phyloP scores from a whole-genome alignment of 2,888 invertebrate species.

The Tachystola acroxantha region DNA sequence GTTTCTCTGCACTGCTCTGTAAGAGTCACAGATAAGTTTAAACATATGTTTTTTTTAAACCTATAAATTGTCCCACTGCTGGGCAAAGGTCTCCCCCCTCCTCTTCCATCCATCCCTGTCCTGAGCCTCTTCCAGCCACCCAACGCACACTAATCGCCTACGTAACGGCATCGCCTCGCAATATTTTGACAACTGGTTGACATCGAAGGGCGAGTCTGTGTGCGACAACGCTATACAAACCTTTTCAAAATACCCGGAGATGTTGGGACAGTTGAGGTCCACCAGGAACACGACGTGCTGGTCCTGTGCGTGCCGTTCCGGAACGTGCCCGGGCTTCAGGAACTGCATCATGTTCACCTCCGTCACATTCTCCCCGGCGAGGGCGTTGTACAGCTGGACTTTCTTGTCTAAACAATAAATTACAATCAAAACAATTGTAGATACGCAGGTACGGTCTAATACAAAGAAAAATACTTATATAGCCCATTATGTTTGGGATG shows the following conservation, averaged over 20 bases:
- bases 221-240: too few relatives aligned
- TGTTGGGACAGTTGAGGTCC: constrained; percentile 46
- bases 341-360: constrained; percentile 37
- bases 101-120: too few relatives aligned
- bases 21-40: constrained; percentile 8
- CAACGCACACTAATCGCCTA: background rate
- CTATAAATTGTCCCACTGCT: too few relatives aligned
- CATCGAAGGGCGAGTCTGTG: too few relatives aligned
- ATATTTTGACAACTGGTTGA: too few relatives aligned
- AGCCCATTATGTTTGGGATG: too few relatives aligned
- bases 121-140: too few relatives aligned
- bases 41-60: too few relatives aligned
- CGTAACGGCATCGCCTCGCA: background rate
- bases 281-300: constrained; percentile 46
- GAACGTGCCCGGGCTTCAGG: constrained; percentile 24
- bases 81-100: too few relatives aligned
- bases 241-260: constrained; percentile 31
- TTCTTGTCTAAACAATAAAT: constrained; percentile 47
- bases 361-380: constrained; percentile 27
- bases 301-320: constrained; percentile 29
- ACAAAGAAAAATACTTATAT: too few relatives aligned
- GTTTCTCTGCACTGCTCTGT: constrained; percentile 34
- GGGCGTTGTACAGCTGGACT: constrained; percentile 30
- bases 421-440: too few relatives aligned
- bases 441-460: too few relatives aligned